Base-by-base conservation (phyloP, 2,888 invertebrate species). In the Lysandra coridon region DNA sequence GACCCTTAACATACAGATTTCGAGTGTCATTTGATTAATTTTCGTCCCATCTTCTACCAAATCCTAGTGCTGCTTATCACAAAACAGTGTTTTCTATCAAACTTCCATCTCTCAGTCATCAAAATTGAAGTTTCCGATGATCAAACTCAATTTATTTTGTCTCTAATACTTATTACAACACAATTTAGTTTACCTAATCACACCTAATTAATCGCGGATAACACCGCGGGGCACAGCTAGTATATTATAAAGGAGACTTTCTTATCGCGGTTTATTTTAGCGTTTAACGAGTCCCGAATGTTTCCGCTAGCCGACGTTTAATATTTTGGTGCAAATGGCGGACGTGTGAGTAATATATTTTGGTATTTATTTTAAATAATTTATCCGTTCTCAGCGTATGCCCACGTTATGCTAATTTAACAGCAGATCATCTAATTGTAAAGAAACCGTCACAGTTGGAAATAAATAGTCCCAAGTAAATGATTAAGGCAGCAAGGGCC, bases 381-480 rank as follows among this genome's bases (percentile, higher is more conserved):
- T n/a, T 17, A 40, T 74, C 23, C 23, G 23, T 44, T 74, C 44
- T 74, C 44, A 44, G n/a, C 17, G 30, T 69, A 44, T 74, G 73
- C n/a, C 73, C 73, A 74, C 74, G 74, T 74, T n/a, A 74, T 74
- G 23, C 44, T 44, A n/a, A 40, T 74, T 74, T 74, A 74, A n/a
- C n/a, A 74, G 17, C 73, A n/a, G 74, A 33, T 33, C 69, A 5
- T 69, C 69, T 69, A 14, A 69, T 69, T 69, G 6, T 14, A 23
- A 69, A 33, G 33, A 14, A 37, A 69, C 69, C 69, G 33, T 69
- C 69, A 37, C 14, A 69, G 69, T 5, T 69, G 17, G 14, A 37
- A 69, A 69, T 69, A 69, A 30, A 14, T 69, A 37, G 33, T 69
- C 17, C 33, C 69, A 30, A 49, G 10, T 33, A 33, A 69, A 14